A percentile compares a stretch with the other conserved stretches of the same genome.
These are phyloP conservation scores for Linyphia triangularis DNA, from an alignment of 2,888 invertebrate species.

Conservation along the genomic window DNA sequence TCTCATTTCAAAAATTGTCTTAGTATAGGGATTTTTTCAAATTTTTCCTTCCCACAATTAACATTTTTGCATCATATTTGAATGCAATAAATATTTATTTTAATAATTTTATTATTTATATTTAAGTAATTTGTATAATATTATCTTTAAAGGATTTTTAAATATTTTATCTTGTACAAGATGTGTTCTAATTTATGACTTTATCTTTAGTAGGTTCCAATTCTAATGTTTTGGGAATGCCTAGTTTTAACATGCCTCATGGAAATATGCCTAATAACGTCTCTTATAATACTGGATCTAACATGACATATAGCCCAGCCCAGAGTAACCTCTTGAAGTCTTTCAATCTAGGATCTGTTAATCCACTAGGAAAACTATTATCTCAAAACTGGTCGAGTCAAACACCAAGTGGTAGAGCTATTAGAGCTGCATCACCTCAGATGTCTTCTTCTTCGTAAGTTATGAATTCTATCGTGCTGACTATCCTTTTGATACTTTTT, in stretches of 20 bases:
- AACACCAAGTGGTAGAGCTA: conserved; percentile 76
- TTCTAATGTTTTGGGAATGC: conserved; percentile 53
- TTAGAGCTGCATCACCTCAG: conserved; percentile 74
- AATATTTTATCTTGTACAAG: too few species aligned
- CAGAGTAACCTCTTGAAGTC: conserved; percentile 55
- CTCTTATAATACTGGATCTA: conserved; percentile 49
- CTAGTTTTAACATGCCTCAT: conserved; percentile 54
- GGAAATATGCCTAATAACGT: conserved; percentile 52
- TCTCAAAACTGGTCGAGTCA: conserved; percentile 55
- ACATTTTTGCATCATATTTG: too few species aligned
- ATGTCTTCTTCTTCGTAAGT: conserved; percentile 71
- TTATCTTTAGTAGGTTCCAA: conserved; percentile 54
- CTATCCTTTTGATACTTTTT: neutral
- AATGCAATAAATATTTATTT: too few species aligned
- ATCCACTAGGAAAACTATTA: conserved; percentile 63
- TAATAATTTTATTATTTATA: too few species aligned
- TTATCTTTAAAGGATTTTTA: too few species aligned
- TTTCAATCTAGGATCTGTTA: conserved; percentile 42
- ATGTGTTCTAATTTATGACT: too few species aligned
- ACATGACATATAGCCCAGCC: conserved; percentile 44
- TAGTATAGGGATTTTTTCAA: too few species aligned
- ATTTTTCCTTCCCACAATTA: too few species aligned
- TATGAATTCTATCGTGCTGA: neutral
- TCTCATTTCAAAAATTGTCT: too few species aligned
- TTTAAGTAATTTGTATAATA: too few species aligned